These are phyloP conservation scores for Caranx melampygus DNA, from an alignment of 2,113 vertebrate genomes.

Conservation along the genomic window DNA sequence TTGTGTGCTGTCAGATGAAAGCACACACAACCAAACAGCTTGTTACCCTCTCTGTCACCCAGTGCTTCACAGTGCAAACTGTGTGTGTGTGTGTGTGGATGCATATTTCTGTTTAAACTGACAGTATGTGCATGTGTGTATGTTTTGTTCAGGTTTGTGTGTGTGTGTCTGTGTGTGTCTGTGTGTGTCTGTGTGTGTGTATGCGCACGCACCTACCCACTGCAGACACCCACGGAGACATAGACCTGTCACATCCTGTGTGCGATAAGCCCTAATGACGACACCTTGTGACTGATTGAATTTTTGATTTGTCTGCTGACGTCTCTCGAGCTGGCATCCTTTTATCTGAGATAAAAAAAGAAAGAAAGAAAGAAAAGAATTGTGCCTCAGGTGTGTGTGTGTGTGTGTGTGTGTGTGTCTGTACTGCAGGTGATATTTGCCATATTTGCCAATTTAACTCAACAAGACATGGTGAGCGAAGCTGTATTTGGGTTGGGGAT, in stretches of 20 bases:
- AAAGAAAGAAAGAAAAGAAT: slow-evolving; percentile 1
- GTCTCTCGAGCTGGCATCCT: slow-evolving; percentile 39
- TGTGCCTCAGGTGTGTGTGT: slow-evolving; percentile 10
- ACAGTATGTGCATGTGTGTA: not conserved
- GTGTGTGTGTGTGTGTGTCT: slow-evolving; percentile 19
- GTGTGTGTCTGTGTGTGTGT: not conserved
- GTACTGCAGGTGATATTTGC: slow-evolving; percentile 68
- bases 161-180: not conserved
- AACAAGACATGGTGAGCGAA: slow-evolving; percentile 33
- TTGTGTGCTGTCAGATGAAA: slow-evolving; percentile 50
- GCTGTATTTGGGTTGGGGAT: slow-evolving; percentile 30
- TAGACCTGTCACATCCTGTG: slow-evolving; percentile 54
- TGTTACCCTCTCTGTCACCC: slow-evolving; percentile 45
- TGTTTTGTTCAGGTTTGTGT: no score
- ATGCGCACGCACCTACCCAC: not conserved
- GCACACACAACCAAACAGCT: slow-evolving; percentile 29
- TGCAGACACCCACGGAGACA: slow-evolving; percentile 32
- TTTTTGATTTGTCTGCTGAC: slow-evolving; percentile 58
- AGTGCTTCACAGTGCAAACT: slow-evolving; percentile 34
- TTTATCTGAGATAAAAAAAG: slow-evolving; percentile 41
- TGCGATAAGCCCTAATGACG: slow-evolving; percentile 51
- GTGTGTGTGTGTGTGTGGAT: slow-evolving; percentile 17
- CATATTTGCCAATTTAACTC: slow-evolving; percentile 72
- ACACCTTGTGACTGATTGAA: slow-evolving; percentile 58
- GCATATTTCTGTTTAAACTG: slow-evolving; percentile 5